These are phyloP conservation scores for Palloptera scutellata DNA, from an alignment of 2,888 invertebrate genomes.

Conservation along the genomic window DNA sequence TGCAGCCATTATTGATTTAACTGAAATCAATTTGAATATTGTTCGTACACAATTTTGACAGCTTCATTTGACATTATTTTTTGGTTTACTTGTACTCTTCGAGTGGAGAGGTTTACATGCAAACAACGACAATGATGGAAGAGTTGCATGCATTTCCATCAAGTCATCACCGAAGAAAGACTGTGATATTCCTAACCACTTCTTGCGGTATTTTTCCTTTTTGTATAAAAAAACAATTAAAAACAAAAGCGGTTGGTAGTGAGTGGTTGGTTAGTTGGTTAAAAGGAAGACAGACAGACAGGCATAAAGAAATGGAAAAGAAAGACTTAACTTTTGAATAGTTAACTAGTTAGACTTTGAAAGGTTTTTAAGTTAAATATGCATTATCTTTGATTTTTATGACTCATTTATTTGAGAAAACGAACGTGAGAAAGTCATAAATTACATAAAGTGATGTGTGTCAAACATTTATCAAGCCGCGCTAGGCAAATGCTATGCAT, in stretches of 20 bases:
- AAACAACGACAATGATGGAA: neutral
- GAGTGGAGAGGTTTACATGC: slow-evolving; percentile 11
- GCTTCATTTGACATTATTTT: slow-evolving; percentile 19
- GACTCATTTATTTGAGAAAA: slow-evolving; percentile 8
- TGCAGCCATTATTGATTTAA: slow-evolving; percentile 35
- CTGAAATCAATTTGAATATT: slow-evolving; percentile 56
- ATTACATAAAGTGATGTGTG: slow-evolving; percentile 22
- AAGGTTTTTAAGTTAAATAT: neutral
- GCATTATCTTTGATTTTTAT: neutral
- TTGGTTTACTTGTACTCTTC: slow-evolving; percentile 15
- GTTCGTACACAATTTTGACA: slow-evolving; percentile 23
- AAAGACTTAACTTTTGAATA: slow-evolving; percentile 13
- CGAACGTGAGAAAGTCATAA: slow-evolving; percentile 41
- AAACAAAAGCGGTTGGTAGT: no score
- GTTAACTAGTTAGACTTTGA: slow-evolving; percentile 5
- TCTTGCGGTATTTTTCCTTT: no score
- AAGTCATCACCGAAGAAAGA: no score
- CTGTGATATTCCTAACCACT: no score
- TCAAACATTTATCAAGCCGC: neutral
- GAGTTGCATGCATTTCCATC: no score
- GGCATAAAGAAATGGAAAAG: neutral
- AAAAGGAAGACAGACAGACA: slow-evolving; percentile 2
- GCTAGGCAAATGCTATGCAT: neutral
- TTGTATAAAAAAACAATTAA: no score
- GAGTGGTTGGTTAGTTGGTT: no score